Base-by-base conservation (phyloP, 2,113 vertebrate genomes). In the Chaenocephalus aceratus region DNA sequence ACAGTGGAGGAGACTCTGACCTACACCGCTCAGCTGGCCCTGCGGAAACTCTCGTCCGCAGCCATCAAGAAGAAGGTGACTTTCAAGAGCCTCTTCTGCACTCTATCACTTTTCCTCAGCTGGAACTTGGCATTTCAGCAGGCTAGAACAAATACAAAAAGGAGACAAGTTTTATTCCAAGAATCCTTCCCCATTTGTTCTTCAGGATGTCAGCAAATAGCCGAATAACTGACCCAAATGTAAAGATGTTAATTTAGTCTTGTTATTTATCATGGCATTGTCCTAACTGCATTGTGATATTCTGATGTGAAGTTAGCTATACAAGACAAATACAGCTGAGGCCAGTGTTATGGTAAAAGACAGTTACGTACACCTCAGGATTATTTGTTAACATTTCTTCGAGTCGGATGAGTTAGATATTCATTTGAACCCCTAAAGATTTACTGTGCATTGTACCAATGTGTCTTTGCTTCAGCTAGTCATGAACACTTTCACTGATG, bases 1-100 rank as follows among this genome's bases (percentile, higher is more conserved):
- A 99, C 97, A 0, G 82, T 99, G 91, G 91, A 95, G 41, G 98
- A 99, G 92, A 97, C 96, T 1, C 93, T 99, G 88, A 95, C 88
- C 69, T 99, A 96, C 89, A 98, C 95, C 0, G 98, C 96, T 9
- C 95, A 96, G 87, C 93, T 99, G 76, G 94, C 97, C 75, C 93
- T 97, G 71, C 93, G 91, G 78, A 91, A 75, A 11, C 74, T 93
- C 88, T 96, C 96, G 3, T 48, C 67, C 0, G 15, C 79, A 46
- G 94, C 93, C 34, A 94, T 98, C 86, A 94, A 86, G 80, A 96
- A 95, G 84, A 98, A 97, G 96, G 98, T 98, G 67, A 80, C 54
- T 59, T 54, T 41, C 65, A 41, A 62, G 11, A 26, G 41, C 13
- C 13, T 58, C 52, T 3, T 46, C 6, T 23, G 18, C 57, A 6